Conservation (phyloP, 2,113 vertebrate species). For the Pardalotus punctatus region DNA sequence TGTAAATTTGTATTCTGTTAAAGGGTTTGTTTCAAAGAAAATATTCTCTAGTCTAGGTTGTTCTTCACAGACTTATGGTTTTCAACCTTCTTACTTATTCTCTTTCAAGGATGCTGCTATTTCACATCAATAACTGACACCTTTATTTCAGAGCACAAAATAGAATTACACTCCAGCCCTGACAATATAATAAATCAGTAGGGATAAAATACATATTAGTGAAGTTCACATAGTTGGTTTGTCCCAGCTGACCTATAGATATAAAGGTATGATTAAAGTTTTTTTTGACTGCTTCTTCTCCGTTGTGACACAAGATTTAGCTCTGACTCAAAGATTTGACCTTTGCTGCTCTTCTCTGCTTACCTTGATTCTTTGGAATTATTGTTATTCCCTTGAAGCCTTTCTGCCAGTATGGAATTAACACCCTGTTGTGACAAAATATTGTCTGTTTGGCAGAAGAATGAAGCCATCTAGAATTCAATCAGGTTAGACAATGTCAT, state of each 20-base stretch:
- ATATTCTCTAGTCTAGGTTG: constrained; percentile 13
- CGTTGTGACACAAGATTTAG: constrained; percentile 60
- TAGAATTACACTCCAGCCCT: constrained; percentile 58
- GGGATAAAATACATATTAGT: constrained; percentile 56
- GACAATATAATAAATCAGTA: constrained; percentile 59
- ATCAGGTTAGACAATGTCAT: constrained; percentile 73
- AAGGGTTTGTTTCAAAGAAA: constrained; percentile 15
- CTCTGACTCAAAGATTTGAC: constrained; percentile 59
- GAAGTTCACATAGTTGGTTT: constrained; percentile 49
- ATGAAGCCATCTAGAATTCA: constrained; percentile 76
- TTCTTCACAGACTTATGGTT: constrained; percentile 45
- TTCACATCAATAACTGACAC: constrained; percentile 62
- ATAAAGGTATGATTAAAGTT: constrained; percentile 67
- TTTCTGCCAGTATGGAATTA: constrained; percentile 76
- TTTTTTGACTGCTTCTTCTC: constrained; percentile 58
- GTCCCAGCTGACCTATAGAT: constrained; percentile 64
- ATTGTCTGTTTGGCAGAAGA: constrained; percentile 77
- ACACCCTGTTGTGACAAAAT: constrained; percentile 76
- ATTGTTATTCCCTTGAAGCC: constrained; percentile 74
- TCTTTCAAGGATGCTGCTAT: constrained; percentile 50
- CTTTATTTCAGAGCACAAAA: constrained; percentile 69
- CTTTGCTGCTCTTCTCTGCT: constrained; percentile 56
- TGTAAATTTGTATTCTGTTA: constrained; percentile 43
- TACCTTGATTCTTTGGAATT: constrained; percentile 73
- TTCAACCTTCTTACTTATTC: constrained; percentile 46